Base-by-base conservation (phyloP, 2,888 invertebrate species). In the Noctua comes region DNA sequence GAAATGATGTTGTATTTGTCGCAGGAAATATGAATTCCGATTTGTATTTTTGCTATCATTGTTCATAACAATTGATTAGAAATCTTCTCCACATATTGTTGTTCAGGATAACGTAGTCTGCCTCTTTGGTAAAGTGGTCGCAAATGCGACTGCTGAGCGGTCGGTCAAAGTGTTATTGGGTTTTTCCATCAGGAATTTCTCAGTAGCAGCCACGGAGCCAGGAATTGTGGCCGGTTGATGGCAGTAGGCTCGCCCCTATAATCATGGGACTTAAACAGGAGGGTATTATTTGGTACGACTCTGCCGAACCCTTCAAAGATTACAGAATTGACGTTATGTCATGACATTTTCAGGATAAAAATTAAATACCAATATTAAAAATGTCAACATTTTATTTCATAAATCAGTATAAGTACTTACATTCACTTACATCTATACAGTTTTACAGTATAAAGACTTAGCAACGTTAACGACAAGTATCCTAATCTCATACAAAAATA, bases 321-420 rank as follows among this genome's bases (percentile, higher is more conserved):
- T 57, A n/a, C n/a, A n/a, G 57, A 57, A 5, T 13, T n/a, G 57
- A 57, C 13, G n/a, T 27, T 31, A 10, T 31, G 1, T 7, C 5
- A 13, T n/a, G 24, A 18, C 7, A 48, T 10, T 48, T 27, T 13
- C 0, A 16, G 21, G 21, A 10, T 6, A 24, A 4, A 79, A 79
- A 68, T 40, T 0, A 68, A 80, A 81, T 18, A 80, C 18, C 11
- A 64, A 46, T 43, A 66, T 57, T 79, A 91, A 91, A 95, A 96
- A 95, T 93, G 92, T 96, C 96, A 96, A 96, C 96, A 96, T 95
- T 96, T 96, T 96, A 96, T 96, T 80, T 96, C 92, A 93, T 96
- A 95, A 95, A 95, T 94, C 94, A 94, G 94, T 96, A 95, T 94
- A 95, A 95, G 93, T 94, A 93, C 93, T 95, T 95, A 96, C 92